Evolutionary conservation across 2,888 invertebrate genomes (phyloP).

Genomic region (Deilephila porcellus): DNA sequence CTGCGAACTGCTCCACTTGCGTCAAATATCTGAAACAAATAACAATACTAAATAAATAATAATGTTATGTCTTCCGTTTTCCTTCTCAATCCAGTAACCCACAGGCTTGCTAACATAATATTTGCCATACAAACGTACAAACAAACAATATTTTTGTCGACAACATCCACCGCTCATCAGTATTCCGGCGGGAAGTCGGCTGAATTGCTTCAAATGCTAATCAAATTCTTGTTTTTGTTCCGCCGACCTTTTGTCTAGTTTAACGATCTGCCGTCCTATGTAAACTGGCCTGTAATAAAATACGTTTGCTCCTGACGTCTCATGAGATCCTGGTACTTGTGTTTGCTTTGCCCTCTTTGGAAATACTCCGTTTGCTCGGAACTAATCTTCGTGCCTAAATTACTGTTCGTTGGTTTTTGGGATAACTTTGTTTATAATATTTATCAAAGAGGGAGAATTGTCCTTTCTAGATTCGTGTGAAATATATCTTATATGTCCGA

Average conservation of each 20-base stretch:
- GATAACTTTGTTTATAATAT: not conserved
- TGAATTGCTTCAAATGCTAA: slow-evolving; percentile 55
- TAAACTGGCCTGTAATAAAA: slow-evolving; percentile 53
- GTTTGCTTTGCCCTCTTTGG: slow-evolving; percentile 29
- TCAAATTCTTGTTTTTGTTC: slow-evolving; percentile 62
- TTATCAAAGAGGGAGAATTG: not conserved
- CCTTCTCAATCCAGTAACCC: not conserved
- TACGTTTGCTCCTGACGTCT: slow-evolving; percentile 46
- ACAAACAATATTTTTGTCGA: slow-evolving; percentile 25
- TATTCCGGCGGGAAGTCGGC: slow-evolving; percentile 43
- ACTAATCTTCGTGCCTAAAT: not conserved
- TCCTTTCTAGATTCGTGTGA: not conserved
- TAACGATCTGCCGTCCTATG: slow-evolving; percentile 54
- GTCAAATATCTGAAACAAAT: slow-evolving; percentile 1
- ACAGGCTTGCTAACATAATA: not conserved
- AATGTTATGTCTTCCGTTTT: not conserved
- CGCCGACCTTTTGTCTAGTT: slow-evolving; percentile 54
- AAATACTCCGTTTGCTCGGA: not conserved
- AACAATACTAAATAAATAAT: not conserved
- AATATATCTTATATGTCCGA: not conserved
- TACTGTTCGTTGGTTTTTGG: not conserved
- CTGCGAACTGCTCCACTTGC: not conserved
- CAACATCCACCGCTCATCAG: slow-evolving; percentile 43
- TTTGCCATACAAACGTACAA: not conserved
- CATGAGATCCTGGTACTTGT: slow-evolving; percentile 45